A percentile compares a stretch with the other conserved stretches of the same genome.
Conservation (phyloP, 2,888 invertebrate genomes). For the Tetheella fluctuosa region DNA sequence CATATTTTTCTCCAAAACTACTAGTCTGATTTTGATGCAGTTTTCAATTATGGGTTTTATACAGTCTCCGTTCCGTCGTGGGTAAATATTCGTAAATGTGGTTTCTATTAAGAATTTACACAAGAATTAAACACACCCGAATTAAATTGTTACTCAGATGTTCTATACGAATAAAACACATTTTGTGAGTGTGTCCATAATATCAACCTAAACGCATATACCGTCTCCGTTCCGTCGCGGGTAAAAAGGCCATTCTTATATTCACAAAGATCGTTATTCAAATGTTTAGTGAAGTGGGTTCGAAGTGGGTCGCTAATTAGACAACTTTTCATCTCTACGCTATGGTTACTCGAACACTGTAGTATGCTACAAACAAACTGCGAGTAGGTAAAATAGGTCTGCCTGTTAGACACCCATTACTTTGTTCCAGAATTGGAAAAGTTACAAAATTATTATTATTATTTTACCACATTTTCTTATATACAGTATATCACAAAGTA, state of each 20-base stretch:
- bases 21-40: no score
- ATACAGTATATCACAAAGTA: no score
- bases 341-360: constrained; percentile 52
- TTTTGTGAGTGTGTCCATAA: constrained; percentile 15
- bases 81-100: no score
- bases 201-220: no score
- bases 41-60: no score
- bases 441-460: background rate
- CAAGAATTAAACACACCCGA: no score
- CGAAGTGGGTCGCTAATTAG: constrained; percentile 65
- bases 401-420: constrained; percentile 21
- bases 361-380: constrained; percentile 37
- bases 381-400: constrained; percentile 32
- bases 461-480: background rate
- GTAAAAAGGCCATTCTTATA: constrained; percentile 47
- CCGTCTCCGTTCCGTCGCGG: no score
- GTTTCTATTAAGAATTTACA: no score
- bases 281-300: constrained; percentile 42
- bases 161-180: no score
- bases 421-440: background rate
- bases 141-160: no score
- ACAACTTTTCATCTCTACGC: constrained; percentile 62
- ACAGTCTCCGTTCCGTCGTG: no score
- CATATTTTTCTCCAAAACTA: no score
- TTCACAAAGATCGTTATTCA: constrained; percentile 43